Base-by-base conservation (phyloP, 2,888 invertebrate genomes). In the Halictus quadricinctus region DNA sequence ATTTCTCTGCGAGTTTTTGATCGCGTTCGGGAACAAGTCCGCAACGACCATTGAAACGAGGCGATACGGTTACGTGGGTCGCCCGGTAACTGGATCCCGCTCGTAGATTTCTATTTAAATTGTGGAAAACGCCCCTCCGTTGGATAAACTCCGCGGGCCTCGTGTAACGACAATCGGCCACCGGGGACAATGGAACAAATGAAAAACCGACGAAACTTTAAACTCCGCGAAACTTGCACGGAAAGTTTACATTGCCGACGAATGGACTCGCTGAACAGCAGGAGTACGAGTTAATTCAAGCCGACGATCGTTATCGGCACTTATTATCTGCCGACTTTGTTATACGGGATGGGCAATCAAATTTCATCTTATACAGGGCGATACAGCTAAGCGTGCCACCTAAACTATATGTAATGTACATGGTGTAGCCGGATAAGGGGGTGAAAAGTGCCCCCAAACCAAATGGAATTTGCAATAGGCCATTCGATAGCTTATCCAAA, bases 51-150 rank as follows among this genome's bases (percentile, higher is more conserved):
- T 85, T 80, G 83, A 86, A 89, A 88, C 83, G 74, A 21, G 60
- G 70, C 82, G 90, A 86, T 90, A 90, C 88, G 79, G 72, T 90
- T 90, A 90, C 90, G 69, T 36, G 74, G 50, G 48, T 43, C 79
- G 46, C 36, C 36, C 70, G 25, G 88, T 84, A 90, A 90, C 81
- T 60, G 77, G 88, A 88, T 84, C 79, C 8, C 79, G 58, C 54
- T 79, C 54, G 72, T 70, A 79, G 58, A 79, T 84, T 85, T 88
- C 89, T 80, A 88, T 85, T 83, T 83, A 83, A 86, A 85, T 89
- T 50, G 72, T 54, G 78, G 85, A 85, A 87, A 87, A 87, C 69
- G 48, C 41, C 76, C 50, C 50, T 18, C 76, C 48, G 48, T 73
- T n/a, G 7, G 29, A 74, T 76, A 58, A 72, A 78, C 74, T 48